Evolutionary conservation across 2,888 invertebrate genomes (phyloP).

Genomic region (Sympetrum striolatum): DNA sequence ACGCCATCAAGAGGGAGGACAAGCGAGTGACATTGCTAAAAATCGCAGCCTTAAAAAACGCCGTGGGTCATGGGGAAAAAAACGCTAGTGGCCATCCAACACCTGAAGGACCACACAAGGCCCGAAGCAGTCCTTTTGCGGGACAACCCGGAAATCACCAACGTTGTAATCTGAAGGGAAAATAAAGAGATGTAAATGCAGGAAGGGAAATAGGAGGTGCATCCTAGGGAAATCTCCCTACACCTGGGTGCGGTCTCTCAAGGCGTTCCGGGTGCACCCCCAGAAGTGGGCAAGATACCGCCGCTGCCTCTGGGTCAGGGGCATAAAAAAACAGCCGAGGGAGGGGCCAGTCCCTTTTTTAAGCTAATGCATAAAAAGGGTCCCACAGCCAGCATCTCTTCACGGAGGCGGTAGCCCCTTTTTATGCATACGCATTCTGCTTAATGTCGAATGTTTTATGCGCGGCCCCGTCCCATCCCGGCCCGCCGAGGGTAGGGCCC

Average conservation of each 20-base stretch:
- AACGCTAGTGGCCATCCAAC: constrained; percentile 6
- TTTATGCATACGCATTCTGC: constrained; percentile 21
- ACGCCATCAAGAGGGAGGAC: neutral
- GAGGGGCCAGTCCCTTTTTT: constrained; percentile 8
- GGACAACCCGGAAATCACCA: constrained; percentile 6
- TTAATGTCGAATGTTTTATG: constrained; percentile 40
- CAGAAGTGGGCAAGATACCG: neutral
- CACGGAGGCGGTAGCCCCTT: neutral
- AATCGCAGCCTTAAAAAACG: constrained; percentile 15
- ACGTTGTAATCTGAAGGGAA: constrained; percentile 30
- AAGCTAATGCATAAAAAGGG: constrained; percentile 25
- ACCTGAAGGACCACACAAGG: neutral
- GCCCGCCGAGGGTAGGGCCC: neutral
- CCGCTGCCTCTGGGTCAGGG: neutral
- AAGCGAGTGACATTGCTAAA: constrained; percentile 12
- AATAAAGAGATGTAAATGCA: constrained; percentile 33
- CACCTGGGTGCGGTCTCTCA: constrained; percentile 36
- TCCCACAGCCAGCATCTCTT: neutral
- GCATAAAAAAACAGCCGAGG: neutral
- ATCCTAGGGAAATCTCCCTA: constrained; percentile 17
- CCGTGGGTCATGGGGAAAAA: constrained; percentile 28
- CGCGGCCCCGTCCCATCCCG: constrained; percentile 15
- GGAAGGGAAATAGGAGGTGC: constrained; percentile 12
- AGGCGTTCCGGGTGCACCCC: constrained; percentile 1
- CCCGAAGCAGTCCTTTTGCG: neutral